Evolutionary conservation across 1,140 invertebrate species (phyloP).

Genomic region (Radopholus similis): DNA sequence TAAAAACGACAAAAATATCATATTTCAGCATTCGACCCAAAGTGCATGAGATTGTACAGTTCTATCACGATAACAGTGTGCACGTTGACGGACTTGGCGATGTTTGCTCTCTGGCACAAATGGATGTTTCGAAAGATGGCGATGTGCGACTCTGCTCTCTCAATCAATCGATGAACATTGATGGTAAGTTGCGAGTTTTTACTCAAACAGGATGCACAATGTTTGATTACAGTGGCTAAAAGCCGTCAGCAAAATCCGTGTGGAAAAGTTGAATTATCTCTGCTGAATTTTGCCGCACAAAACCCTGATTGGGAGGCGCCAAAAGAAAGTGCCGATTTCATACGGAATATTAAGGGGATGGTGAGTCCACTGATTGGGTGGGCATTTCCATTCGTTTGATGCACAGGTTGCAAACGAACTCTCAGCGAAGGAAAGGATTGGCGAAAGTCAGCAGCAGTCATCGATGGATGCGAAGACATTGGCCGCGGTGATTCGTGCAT

Average conservation of each 20-base stretch:
- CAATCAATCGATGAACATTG: constrained; percentile 18
- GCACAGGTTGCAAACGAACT: constrained; percentile 1
- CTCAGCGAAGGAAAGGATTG: neutral
- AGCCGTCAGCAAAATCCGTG: neutral
- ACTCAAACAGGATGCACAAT: neutral
- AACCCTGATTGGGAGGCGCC: constrained; percentile 58
- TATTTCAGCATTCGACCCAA: constrained; percentile 30
- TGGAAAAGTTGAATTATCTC: constrained; percentile 57
- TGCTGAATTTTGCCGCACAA: constrained; percentile 48
- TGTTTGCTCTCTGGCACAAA: constrained; percentile 38
- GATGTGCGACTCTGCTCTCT: constrained; percentile 26
- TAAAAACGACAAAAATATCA: too few relatives aligned
- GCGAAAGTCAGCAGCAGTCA: neutral
- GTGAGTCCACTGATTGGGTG: constrained; percentile 15
- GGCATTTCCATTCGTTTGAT: neutral
- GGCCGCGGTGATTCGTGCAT: neutral
- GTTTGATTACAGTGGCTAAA: neutral
- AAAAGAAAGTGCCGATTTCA: constrained; percentile 32
- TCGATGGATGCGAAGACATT: neutral
- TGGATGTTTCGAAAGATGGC: constrained; percentile 37
- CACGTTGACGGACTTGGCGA: constrained; percentile 35
- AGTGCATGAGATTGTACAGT: constrained; percentile 37
- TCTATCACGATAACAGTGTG: constrained; percentile 40
- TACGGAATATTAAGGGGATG: constrained; percentile 34
- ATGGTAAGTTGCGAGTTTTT: neutral